phyloP scores from a whole-genome alignment of 2,888 invertebrate species.

The Masnerella sp. region DNA sequence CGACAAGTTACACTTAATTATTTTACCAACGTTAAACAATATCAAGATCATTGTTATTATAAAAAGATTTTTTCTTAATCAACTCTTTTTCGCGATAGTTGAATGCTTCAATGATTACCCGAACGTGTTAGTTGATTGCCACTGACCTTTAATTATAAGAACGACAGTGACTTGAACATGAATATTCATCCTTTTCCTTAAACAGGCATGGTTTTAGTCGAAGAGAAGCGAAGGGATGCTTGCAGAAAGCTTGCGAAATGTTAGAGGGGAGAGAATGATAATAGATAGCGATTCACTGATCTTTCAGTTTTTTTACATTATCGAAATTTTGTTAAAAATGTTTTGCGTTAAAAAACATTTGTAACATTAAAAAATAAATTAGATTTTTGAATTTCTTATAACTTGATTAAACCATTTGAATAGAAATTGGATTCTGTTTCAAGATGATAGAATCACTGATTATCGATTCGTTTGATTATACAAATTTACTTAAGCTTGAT shows the following conservation, averaged over 20 bases:
- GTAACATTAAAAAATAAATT: slow-evolving; percentile 45
- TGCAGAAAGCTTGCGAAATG: slow-evolving; percentile 59
- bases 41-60: too few relatives aligned
- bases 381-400: slow-evolving; percentile 29
- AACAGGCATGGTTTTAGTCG: slow-evolving; percentile 67
- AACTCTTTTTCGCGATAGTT: background rate
- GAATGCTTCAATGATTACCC: slow-evolving; percentile 1
- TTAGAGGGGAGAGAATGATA: slow-evolving; percentile 74
- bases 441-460: slow-evolving; percentile 47
- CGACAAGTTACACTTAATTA: too few relatives aligned
- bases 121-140: slow-evolving; percentile 73
- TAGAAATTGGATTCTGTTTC: slow-evolving; percentile 31
- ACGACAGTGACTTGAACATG: slow-evolving; percentile 73
- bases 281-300: slow-evolving; percentile 71
- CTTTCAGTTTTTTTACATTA: slow-evolving; percentile 75
- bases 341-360: slow-evolving; percentile 60
- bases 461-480: slow-evolving; percentile 55
- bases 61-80: background rate
- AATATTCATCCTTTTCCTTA: slow-evolving; percentile 76
- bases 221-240: slow-evolving; percentile 59
- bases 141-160: slow-evolving; percentile 75
- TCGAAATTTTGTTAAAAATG: slow-evolving; percentile 56
- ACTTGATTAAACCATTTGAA: slow-evolving; percentile 37
- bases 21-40: too few relatives aligned
- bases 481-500: slow-evolving; percentile 39